phyloP scores from a whole-genome alignment of 2,888 invertebrate species.

The Mayetiola destructor region DNA sequence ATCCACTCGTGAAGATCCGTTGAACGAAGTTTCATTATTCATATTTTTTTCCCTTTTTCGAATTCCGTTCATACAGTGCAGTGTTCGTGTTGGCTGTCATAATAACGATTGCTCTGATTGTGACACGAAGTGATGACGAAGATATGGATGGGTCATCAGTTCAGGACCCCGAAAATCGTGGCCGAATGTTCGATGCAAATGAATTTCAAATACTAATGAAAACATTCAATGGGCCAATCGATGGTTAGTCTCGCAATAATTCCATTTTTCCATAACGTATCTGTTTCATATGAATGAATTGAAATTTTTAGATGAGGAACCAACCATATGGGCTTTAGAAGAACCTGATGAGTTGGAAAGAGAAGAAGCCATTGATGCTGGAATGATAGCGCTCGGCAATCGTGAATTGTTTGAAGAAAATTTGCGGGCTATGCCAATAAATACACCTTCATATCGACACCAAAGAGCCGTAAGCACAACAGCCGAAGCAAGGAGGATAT shows the following conservation, averaged over 20 bases:
- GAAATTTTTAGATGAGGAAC: conserved; percentile 15
- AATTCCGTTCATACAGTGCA: conserved; percentile 16
- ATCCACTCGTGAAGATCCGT: neutral
- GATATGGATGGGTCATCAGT: neutral
- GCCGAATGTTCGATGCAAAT: neutral
- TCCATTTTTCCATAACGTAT: neutral
- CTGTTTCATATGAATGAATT: conserved; percentile 4
- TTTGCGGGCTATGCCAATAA: conserved; percentile 34
- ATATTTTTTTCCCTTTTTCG: neutral
- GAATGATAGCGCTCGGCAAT: conserved; percentile 42
- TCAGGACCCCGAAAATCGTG: neutral
- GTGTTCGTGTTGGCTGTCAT: conserved; percentile 20
- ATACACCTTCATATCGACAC: conserved; percentile 53
- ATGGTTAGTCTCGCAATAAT: conserved; percentile 6
- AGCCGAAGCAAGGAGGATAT: conserved; percentile 43
- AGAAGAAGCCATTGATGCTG: conserved; percentile 39
- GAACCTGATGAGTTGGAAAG: conserved; percentile 33
- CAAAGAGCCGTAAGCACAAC: conserved; percentile 54
- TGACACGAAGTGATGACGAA: conserved; percentile 16
- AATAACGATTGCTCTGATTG: conserved; percentile 20
- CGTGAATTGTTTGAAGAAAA: conserved; percentile 42
- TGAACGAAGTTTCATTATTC: no score
- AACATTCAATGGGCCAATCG: neutral
- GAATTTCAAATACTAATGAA: neutral
- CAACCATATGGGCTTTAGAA: conserved; percentile 17